Percentiles rank a stretch among this genome's conserved stretches.
Conservation (phyloP, 2,888 invertebrate species). For the Thelaira solivaga region DNA sequence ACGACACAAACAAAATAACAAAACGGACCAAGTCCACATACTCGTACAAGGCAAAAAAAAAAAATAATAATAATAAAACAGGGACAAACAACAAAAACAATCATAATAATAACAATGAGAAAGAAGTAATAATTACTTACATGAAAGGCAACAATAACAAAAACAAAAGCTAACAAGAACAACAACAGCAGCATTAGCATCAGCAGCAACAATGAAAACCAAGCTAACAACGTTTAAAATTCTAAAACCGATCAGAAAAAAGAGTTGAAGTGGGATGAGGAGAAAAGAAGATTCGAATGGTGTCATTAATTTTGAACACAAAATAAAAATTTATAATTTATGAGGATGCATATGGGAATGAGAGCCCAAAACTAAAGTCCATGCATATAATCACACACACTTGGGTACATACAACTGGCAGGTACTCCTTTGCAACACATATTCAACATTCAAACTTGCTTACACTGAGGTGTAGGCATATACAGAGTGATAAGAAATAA, state of each 20-base stretch:
- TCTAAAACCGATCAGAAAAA: slow-evolving; percentile 15
- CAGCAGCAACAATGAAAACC: slow-evolving; percentile 44
- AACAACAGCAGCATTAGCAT: slow-evolving; percentile 48
- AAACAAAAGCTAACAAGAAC: slow-evolving; percentile 47
- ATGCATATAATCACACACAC: neutral
- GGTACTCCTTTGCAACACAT: no score
- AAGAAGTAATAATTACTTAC: slow-evolving; percentile 55
- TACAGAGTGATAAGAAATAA: no score
- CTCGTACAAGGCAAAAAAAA: slow-evolving; percentile 8
- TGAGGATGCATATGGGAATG: slow-evolving; percentile 66
- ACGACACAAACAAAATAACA: slow-evolving; percentile 65
- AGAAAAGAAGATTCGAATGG: slow-evolving; percentile 50
- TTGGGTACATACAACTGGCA: neutral
- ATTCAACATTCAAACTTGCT: neutral
- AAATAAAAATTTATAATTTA: slow-evolving; percentile 75
- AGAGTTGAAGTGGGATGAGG: slow-evolving; percentile 4
- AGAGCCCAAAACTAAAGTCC: slow-evolving; percentile 42
- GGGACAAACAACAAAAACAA: slow-evolving; percentile 32
- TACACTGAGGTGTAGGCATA: neutral
- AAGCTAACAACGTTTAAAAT: slow-evolving; percentile 55
- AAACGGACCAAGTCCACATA: slow-evolving; percentile 25
- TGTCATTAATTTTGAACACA: slow-evolving; percentile 75
- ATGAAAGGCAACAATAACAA: slow-evolving; percentile 47
- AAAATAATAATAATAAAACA: slow-evolving; percentile 40
- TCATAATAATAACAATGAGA: slow-evolving; percentile 22